These are phyloP conservation scores for Serranus cabrilla DNA, from an alignment of 2,797 vertebrate genomes.

Conservation along the genomic window DNA sequence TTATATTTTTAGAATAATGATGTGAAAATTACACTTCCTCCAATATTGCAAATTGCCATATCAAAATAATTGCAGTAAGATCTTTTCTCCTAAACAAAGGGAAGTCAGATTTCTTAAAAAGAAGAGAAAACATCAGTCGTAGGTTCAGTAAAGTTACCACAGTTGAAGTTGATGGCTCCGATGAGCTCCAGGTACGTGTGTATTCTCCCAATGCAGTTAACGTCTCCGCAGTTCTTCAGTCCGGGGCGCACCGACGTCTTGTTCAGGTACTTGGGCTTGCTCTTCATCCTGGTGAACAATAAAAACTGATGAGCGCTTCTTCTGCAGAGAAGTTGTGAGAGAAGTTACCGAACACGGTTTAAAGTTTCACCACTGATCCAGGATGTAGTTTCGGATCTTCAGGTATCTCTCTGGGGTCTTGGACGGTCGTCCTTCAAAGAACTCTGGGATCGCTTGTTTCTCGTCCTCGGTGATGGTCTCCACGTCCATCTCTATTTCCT, in stretches of 20 bases:
- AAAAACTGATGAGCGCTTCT: background rate
- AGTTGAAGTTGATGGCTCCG: conserved; percentile 97
- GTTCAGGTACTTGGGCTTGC: conserved; percentile 96
- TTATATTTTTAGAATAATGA: no score
- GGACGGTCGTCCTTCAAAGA: conserved; percentile 96
- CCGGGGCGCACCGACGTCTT: conserved; percentile 98
- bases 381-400: conserved; percentile 98
- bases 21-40: no score
- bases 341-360: background rate
- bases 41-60: no score
- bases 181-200: conserved; percentile 98
- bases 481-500: conserved; percentile 92
- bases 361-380: conserved; percentile 93
- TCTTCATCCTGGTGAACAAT: conserved; percentile 86
- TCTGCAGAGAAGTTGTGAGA: background rate
- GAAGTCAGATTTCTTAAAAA: background rate
- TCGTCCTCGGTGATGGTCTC: conserved; percentile 92
- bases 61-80: no score
- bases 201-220: conserved; percentile 98
- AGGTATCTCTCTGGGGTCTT: conserved; percentile 98
- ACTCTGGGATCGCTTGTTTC: conserved; percentile 97
- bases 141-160: conserved; percentile 85
- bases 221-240: conserved; percentile 98
- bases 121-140: background rate
- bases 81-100: background rate